Evolutionary conservation across 2,113 vertebrate species (phyloP).

Genomic region (Nansenia antarctica): DNA sequence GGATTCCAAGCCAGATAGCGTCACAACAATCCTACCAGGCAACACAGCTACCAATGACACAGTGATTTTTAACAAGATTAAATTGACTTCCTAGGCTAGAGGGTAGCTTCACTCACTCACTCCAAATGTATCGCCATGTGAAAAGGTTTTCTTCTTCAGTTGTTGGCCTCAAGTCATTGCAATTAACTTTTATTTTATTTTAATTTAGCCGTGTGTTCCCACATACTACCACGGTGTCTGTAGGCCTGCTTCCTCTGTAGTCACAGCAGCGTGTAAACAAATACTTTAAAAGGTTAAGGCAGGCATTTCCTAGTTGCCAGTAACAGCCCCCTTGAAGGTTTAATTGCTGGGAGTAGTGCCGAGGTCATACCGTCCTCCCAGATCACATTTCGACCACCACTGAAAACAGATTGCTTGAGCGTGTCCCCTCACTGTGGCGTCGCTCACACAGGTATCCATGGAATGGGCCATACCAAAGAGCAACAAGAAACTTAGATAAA

Average conservation of each 20-base stretch:
- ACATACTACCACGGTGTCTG: slow-evolving; percentile 40
- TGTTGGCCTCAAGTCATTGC: neutral
- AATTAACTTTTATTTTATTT: neutral
- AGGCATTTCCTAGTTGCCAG: slow-evolving; percentile 50
- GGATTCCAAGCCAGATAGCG: too few relatives aligned
- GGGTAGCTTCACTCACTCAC: too few relatives aligned
- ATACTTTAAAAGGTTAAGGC: slow-evolving; percentile 48
- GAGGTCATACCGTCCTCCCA: slow-evolving; percentile 60
- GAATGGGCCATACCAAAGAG: slow-evolving; percentile 17
- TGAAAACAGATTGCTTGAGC: slow-evolving; percentile 18
- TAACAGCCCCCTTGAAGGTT: slow-evolving; percentile 45
- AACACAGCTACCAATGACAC: too few relatives aligned
- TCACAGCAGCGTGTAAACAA: slow-evolving; percentile 60
- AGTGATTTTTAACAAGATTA: too few relatives aligned
- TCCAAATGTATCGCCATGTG: neutral
- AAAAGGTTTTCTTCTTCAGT: neutral
- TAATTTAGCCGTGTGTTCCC: neutral
- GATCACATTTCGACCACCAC: slow-evolving; percentile 61
- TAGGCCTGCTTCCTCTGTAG: slow-evolving; percentile 32
- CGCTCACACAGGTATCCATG: slow-evolving; percentile 27
- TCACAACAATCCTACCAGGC: too few relatives aligned
- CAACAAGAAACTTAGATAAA: slow-evolving; percentile 43
- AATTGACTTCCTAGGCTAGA: too few relatives aligned
- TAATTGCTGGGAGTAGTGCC: slow-evolving; percentile 44
- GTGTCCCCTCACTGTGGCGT: slow-evolving; percentile 22